Evolutionary conservation across 2,797 vertebrate species (phyloP), one percentile per base, ranked within the genome.

Genomic region (Gadopsis bispinosus): DNA sequence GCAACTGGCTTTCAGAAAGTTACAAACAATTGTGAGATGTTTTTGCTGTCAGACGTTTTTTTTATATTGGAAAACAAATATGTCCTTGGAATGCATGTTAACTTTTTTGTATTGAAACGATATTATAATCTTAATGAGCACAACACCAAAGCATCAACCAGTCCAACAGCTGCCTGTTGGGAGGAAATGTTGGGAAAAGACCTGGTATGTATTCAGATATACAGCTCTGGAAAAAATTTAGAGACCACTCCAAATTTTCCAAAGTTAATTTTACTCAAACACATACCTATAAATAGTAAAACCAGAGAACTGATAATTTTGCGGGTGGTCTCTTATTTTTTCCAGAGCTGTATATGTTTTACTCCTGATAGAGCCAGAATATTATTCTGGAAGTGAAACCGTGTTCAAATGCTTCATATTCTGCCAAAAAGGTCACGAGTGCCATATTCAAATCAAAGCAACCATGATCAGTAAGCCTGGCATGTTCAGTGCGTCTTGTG

Each of bases 361-460:
- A 73, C 6, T 39, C 41, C 22, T 73, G 19, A 51, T n/a, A 60
- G 33, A 59, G 48, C 7, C 45, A 19, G 60, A 39, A 47, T 26
- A 59, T 81, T 51, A 69, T 53, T 78, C 59, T 70, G 22, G 14
- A 53, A 80, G 29, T 54, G 10, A 64, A 80, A 77, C 64, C 50
- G 71, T 63, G 73, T 80, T 66, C 22, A 71, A 82, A 66, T 55
- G 43, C 66, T 50, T 80, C 58, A 55, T 55, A 58, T 4, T 53
- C 3, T 39, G 55, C n/a, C 66, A 70, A 64, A 81, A 76, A 79
- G 74, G 74, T 48, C 66, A 69, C 33, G 61, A 63, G 43, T 35
- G 35, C 68, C 20, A 8, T 77, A 79, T 77, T 88, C 45, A 82
- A 76, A 81, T 69, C 50, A 61, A 58, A 70, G 53, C 56, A 79